A percentile compares a stretch with the other conserved stretches of the same genome.
phyloP scores from a whole-genome alignment of 35 echinoderm and acorn worm species.

The Anneissia japonica region DNA sequence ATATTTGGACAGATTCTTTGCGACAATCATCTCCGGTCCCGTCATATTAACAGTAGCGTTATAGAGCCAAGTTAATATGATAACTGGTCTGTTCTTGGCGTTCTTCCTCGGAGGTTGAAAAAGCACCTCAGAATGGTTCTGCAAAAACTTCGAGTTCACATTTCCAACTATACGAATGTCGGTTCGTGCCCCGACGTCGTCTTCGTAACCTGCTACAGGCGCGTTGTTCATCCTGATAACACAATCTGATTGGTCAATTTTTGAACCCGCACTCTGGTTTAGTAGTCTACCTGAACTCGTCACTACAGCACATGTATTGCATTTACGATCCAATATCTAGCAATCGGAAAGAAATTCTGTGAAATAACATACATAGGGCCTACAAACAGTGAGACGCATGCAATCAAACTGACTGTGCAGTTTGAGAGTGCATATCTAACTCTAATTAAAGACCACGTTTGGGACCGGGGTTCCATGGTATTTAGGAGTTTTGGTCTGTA shows the following conservation, averaged over 20 bases:
- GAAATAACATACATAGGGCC: too few species aligned
- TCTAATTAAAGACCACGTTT: too few species aligned
- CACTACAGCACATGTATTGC: background rate
- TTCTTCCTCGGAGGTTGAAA: background rate
- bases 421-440: too few species aligned
- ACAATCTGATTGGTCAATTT: slow-evolving; percentile 5
- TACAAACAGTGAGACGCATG: too few species aligned
- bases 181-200: background rate
- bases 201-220: background rate
- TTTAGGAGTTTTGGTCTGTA: too few species aligned
- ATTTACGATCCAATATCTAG: background rate
- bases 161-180: background rate
- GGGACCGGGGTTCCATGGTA: too few species aligned
- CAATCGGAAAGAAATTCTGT: background rate
- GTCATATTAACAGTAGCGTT: background rate
- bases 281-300: background rate
- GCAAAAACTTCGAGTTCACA: background rate
- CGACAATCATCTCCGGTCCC: background rate
- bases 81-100: background rate
- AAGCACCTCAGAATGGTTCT: background rate
- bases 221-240: slow-evolving; percentile 7
- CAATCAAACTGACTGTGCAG: too few species aligned
- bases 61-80: background rate
- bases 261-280: background rate
- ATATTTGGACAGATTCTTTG: background rate